Percentiles rank a stretch among this genome's conserved stretches.
These are phyloP conservation scores for Anastatus disparis DNA, from an alignment of 1,140 invertebrate genomes.

Conservation along the genomic window DNA sequence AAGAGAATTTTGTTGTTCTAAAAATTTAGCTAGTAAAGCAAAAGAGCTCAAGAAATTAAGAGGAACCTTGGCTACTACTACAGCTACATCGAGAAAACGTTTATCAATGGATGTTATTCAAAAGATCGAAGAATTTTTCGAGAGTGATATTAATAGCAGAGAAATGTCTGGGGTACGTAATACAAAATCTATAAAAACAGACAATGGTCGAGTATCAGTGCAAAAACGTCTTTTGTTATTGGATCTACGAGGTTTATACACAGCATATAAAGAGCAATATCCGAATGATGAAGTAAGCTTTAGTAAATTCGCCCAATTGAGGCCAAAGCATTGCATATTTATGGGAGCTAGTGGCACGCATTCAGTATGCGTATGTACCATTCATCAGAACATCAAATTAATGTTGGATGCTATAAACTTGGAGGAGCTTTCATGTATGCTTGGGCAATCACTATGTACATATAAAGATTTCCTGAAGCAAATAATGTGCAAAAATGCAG, in stretches of 20 bases:
- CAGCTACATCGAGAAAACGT: too few species aligned
- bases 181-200: conserved; percentile 21
- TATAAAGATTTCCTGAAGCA: conserved; percentile 34
- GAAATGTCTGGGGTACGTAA: conserved; percentile 17
- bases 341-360: too few species aligned
- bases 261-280: conserved; percentile 13
- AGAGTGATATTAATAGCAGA: neutral
- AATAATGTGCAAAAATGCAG: conserved; percentile 13
- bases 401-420: conserved; percentile 32
- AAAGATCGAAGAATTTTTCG: too few species aligned
- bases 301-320: conserved; percentile 30
- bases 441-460: conserved; percentile 2
- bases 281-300: conserved; percentile 17
- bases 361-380: conserved; percentile 34
- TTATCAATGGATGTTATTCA: too few species aligned
- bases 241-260: conserved; percentile 28
- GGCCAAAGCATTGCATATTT: conserved; percentile 30
- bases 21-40: too few species aligned
- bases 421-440: neutral
- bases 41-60: too few species aligned
- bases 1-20: too few species aligned
- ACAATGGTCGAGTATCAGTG: conserved; percentile 27
- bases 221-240: conserved; percentile 33
- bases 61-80: too few species aligned
- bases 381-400: conserved; percentile 38